A percentile compares a stretch with the other conserved stretches of the same genome.
phyloP scores from a whole-genome alignment of 2,888 invertebrate genomes.

The Acrocera orbiculus region DNA sequence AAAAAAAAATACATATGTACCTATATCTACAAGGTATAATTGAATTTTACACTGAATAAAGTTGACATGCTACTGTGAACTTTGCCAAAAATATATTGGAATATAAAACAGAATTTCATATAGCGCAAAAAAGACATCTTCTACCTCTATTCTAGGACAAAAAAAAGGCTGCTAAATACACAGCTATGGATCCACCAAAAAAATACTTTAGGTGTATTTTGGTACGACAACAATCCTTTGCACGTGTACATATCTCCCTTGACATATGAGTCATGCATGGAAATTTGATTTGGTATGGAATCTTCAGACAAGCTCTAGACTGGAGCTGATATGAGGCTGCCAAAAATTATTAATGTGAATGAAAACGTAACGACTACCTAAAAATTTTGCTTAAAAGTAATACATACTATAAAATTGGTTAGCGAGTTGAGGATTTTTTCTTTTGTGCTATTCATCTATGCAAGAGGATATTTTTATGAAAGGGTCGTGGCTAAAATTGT shows the following conservation, averaged over 20 bases:
- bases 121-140: not conserved
- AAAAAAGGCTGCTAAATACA: not conserved
- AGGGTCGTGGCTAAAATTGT: slow-evolving; percentile 7
- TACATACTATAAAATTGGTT: slow-evolving; percentile 11
- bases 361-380: not conserved
- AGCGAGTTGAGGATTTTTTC: slow-evolving; percentile 6
- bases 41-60: slow-evolving; percentile 10
- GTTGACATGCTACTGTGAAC: slow-evolving; percentile 6
- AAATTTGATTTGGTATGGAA: slow-evolving; percentile 9
- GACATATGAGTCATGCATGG: slow-evolving; percentile 12
- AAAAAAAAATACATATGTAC: slow-evolving; percentile 6
- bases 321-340: slow-evolving; percentile 7
- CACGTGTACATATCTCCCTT: slow-evolving; percentile 8
- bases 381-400: slow-evolving; percentile 11
- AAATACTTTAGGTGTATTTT: not conserved
- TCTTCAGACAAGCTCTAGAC: slow-evolving; percentile 4
- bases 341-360: slow-evolving; percentile 11
- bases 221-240: slow-evolving; percentile 2
- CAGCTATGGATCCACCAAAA: slow-evolving; percentile 1
- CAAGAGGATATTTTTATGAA: slow-evolving; percentile 2
- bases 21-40: slow-evolving; percentile 6
- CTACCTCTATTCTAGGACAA: not conserved
- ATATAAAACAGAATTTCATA: slow-evolving; percentile 3
- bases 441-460: slow-evolving; percentile 8
- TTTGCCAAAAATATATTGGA: slow-evolving; percentile 5